Conservation (phyloP, 2,888 invertebrate genomes). For the Helobdella robusta region DNA sequence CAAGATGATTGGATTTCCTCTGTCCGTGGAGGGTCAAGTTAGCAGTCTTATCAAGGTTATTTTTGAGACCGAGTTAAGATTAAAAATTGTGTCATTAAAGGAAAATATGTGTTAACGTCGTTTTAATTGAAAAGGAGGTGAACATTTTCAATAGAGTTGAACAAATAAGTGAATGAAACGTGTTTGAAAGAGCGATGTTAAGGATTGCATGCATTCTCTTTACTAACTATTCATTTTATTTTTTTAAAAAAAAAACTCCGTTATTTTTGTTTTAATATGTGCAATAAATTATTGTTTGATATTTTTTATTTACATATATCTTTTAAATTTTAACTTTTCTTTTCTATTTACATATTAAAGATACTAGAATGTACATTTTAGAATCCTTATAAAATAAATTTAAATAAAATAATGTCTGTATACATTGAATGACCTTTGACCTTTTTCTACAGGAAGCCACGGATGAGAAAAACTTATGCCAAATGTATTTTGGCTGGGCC, state of each 20-base stretch:
- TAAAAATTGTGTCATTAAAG: not conserved
- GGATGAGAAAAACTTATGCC: conserved; percentile 72
- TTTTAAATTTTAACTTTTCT: no score
- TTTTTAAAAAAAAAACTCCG: not conserved
- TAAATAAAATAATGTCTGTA: no score
- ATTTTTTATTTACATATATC: not conserved
- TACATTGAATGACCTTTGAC: no score
- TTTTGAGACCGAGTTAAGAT: not conserved
- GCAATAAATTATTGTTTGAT: no score
- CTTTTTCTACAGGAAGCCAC: conserved; percentile 63
- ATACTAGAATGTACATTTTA: no score
- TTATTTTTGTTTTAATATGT: not conserved
- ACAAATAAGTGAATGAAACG: no score
- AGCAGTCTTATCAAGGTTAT: conserved; percentile 71
- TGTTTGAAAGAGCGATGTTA: no score
- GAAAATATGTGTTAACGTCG: not conserved
- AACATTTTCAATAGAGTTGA: no score
- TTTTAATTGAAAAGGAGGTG: no score
- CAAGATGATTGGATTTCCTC: conserved; percentile 53
- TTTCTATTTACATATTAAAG: no score
- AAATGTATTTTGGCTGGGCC: conserved; percentile 96
- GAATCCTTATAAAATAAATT: no score
- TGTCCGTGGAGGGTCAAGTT: conserved; percentile 88
- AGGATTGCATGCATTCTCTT: conserved; percentile 3
- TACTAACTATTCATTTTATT: conserved; percentile 2